These are phyloP conservation scores for Puffinus mauretanicus DNA, from an alignment of 2,113 vertebrate species.

Conservation along the genomic window DNA sequence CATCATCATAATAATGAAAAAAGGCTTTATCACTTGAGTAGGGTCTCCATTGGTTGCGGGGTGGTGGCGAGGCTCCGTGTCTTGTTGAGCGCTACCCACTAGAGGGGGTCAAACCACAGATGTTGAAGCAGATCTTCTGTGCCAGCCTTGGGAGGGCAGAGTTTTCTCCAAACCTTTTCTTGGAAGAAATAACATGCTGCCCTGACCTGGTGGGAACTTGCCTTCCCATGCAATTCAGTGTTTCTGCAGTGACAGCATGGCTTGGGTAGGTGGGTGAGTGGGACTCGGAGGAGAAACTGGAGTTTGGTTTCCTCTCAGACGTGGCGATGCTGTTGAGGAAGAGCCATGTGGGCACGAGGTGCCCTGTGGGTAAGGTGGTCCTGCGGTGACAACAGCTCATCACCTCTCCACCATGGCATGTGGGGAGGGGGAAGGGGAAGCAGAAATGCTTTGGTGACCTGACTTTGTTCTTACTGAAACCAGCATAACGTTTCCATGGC, in stretches of 20 bases:
- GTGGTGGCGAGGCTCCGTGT: not conserved
- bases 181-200: not conserved
- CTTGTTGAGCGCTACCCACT: conserved; percentile 63
- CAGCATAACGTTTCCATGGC: not conserved
- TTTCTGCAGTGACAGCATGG: not conserved
- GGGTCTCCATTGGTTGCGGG: not conserved
- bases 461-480: not conserved
- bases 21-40: not conserved
- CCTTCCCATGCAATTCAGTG: rapidly evolving
- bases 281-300: not conserved
- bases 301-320: not conserved
- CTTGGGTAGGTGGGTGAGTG: not conserved
- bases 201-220: not conserved
- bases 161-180: not conserved
- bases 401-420: not conserved
- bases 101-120: conserved; percentile 70
- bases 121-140: conserved; percentile 24
- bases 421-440: not conserved
- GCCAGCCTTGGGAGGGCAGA: conserved; percentile 19
- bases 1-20: rapidly evolving
- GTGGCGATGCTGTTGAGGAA: not conserved
- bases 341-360: not conserved
- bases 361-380: too few relatives aligned
- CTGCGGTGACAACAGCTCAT: not conserved
- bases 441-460: not conserved